phyloP scores from a whole-genome alignment of 2,113 vertebrate genomes.

The Andinoacara biseriatus region DNA sequence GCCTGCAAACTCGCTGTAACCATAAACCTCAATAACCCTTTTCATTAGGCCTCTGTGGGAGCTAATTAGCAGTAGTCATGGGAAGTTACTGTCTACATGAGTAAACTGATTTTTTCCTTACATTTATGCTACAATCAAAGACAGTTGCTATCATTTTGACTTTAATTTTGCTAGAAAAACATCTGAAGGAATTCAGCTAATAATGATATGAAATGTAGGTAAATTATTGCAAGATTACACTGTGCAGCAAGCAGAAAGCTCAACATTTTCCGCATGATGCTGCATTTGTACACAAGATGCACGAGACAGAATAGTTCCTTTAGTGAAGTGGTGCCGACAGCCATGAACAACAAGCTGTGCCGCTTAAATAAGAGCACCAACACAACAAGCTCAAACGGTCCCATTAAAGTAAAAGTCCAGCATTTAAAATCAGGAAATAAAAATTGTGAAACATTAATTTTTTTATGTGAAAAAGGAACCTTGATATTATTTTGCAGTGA shows the following conservation, averaged over 20 bases:
- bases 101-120: not conserved
- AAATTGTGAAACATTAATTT: not conserved
- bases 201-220: not conserved
- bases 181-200: not conserved
- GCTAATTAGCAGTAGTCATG: not conserved
- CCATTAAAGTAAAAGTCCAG: not conserved
- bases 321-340: not conserved
- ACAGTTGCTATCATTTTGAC: not conserved
- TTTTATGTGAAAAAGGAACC: not conserved
- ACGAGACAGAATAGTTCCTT: not conserved
- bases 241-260: not conserved
- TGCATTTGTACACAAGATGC: not conserved
- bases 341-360: not conserved
- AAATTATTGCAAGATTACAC: not conserved
- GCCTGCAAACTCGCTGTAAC: constrained; percentile 20
- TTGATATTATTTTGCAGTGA: not conserved
- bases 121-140: not conserved
- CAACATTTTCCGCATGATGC: not conserved
- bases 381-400: not conserved
- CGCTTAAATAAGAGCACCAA: not conserved
- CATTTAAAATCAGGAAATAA: not conserved
- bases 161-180: not conserved
- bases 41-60: not conserved
- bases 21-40: constrained; percentile 29
- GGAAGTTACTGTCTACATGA: not conserved